These are phyloP conservation scores for Corticium candelabrum DNA, from an alignment of 37 sponge, comb jelly and placozoan species.

Conservation along the genomic window DNA sequence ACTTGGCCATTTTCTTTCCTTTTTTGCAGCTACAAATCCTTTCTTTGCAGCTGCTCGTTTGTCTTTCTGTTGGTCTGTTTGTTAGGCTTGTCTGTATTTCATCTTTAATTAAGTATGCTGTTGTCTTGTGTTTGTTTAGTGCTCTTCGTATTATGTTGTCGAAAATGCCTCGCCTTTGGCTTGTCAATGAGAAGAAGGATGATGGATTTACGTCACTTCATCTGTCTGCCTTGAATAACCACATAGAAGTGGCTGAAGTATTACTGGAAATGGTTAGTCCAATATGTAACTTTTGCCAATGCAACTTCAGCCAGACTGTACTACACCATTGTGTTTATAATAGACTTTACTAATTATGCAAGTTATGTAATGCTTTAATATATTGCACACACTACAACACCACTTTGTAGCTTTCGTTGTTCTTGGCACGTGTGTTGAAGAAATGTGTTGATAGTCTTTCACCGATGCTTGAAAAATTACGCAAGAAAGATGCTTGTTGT, in stretches of 20 bases:
- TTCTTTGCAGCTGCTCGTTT: background rate
- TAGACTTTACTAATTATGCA: no score
- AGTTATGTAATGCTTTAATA: no score
- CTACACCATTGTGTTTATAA: no score
- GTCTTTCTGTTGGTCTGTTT: background rate
- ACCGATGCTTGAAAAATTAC: no score
- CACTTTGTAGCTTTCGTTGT: no score
- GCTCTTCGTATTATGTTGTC: slow-evolving; percentile 41
- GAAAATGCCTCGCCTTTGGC: slow-evolving; percentile 18
- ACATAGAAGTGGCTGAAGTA: slow-evolving; percentile 76
- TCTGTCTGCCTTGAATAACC: slow-evolving; percentile 83
- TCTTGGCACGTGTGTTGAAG: no score
- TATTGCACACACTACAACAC: no score
- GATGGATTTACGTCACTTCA: slow-evolving; percentile 92
- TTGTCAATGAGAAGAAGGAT: slow-evolving; percentile 65
- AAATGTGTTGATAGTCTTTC: no score
- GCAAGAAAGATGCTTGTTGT: no score
- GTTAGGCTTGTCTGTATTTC: background rate
- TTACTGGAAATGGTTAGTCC: slow-evolving; percentile 52
- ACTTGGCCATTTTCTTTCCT: no score
- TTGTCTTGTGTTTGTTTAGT: slow-evolving; percentile 12
- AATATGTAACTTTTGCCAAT: background rate
- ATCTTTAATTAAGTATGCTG: background rate
- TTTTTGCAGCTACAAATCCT: background rate
- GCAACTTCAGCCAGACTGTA: no score